A percentile compares a stretch with the other conserved stretches of the same genome.
These are phyloP conservation scores for Saturnia japonica DNA, from an alignment of 2,888 invertebrate genomes.

Conservation along the genomic window DNA sequence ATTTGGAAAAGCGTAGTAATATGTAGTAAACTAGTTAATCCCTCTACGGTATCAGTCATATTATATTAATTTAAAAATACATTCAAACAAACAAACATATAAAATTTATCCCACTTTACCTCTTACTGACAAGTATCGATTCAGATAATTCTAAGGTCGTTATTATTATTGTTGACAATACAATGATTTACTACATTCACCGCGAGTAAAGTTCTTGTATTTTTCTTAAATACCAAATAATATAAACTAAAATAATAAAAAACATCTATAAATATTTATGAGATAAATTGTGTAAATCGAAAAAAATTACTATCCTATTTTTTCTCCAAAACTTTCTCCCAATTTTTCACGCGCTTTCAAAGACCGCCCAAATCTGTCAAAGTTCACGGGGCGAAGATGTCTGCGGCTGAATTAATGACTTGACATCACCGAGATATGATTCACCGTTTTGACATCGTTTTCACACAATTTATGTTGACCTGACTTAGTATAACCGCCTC, in stretches of 20 bases:
- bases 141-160: neutral
- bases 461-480: neutral
- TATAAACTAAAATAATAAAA: neutral
- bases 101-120: too few relatives aligned
- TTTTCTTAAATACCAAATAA: neutral
- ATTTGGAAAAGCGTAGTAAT: too few relatives aligned
- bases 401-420: slow-evolving; percentile 56
- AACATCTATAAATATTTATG: neutral
- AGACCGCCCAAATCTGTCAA: slow-evolving; percentile 50
- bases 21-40: too few relatives aligned
- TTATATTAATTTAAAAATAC: too few relatives aligned
- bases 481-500: neutral
- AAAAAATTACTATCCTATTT: slow-evolving; percentile 35
- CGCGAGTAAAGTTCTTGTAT: neutral
- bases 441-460: slow-evolving; percentile 35
- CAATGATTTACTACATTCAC: neutral
- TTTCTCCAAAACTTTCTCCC: slow-evolving; percentile 20
- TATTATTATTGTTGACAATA: neutral
- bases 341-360: slow-evolving; percentile 46
- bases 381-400: slow-evolving; percentile 26
- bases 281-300: slow-evolving; percentile 21
- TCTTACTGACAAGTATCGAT: too few relatives aligned
- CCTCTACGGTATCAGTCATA: too few relatives aligned
- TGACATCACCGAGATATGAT: slow-evolving; percentile 58
- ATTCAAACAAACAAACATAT: too few relatives aligned